Conservation (phyloP, 2,888 invertebrate species). For the Mechanitis messenoides region DNA sequence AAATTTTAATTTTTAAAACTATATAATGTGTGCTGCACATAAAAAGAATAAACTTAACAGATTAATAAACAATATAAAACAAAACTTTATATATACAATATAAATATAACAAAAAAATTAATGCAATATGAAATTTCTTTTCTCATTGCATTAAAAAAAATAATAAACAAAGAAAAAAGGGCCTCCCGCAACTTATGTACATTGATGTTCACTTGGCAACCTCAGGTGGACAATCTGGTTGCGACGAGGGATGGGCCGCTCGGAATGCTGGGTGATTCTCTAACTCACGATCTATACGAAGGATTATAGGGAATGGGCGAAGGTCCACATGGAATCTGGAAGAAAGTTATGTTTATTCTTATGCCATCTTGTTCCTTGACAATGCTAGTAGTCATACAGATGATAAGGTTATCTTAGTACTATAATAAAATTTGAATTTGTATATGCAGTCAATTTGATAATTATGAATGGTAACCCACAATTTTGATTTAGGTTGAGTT, state of each 20-base stretch:
- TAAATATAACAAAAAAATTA: background rate
- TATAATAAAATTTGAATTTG: too few relatives aligned
- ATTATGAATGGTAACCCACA: too few relatives aligned
- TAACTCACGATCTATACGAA: constrained; percentile 89
- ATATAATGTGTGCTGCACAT: constrained; percentile 15
- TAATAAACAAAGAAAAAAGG: too few relatives aligned
- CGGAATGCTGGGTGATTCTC: constrained; percentile 93
- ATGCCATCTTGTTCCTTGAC: too few relatives aligned
- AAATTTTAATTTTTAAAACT: constrained; percentile 13
- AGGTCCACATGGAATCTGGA: constrained; percentile 93
- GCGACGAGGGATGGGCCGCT: constrained; percentile 92
- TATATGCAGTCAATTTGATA: too few relatives aligned
- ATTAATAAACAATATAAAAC: constrained; percentile 9
- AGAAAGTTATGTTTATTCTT: constrained; percentile 18
- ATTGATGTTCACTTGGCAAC: constrained; percentile 79
- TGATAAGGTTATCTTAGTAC: too few relatives aligned
- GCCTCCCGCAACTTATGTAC: background rate
- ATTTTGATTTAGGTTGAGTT: too few relatives aligned
- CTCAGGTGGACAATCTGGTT: constrained; percentile 96
- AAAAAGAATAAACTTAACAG: constrained; percentile 13
- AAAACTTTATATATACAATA: constrained; percentile 4
- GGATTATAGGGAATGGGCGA: constrained; percentile 91
- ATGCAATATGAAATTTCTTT: too few relatives aligned
- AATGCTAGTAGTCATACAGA: too few relatives aligned
- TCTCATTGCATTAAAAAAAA: too few relatives aligned